Evolutionary conservation across 2,113 vertebrate species (phyloP).

Genomic region (Ranitomeya imitator): DNA sequence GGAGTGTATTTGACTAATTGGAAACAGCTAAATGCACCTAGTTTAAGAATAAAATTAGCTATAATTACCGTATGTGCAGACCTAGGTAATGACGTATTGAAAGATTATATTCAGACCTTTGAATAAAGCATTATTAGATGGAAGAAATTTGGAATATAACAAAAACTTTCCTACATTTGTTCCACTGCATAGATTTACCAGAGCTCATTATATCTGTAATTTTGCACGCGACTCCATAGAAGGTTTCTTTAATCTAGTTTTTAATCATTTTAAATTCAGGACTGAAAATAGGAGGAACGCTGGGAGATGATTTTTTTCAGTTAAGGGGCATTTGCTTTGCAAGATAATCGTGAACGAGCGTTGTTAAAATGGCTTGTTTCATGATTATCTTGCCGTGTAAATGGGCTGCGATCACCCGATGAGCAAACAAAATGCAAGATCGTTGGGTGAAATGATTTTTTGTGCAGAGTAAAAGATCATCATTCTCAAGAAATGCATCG

Average conservation of each 20-base stretch:
- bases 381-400: too few relatives aligned
- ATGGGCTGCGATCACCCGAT: too few relatives aligned
- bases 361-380: too few relatives aligned
- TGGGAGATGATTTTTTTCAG: too few relatives aligned
- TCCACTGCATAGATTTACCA: background rate
- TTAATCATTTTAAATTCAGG: background rate
- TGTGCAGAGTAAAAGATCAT: too few relatives aligned
- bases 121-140: constrained; percentile 14
- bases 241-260: background rate
- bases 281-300: too few relatives aligned
- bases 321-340: too few relatives aligned
- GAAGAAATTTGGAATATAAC: background rate
- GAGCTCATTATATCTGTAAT: background rate
- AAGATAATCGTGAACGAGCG: too few relatives aligned
- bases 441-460: too few relatives aligned
- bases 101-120: background rate
- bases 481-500: too few relatives aligned
- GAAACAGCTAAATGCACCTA: constrained; percentile 31
- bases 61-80: background rate
- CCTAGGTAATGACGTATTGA: background rate
- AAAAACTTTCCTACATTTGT: background rate
- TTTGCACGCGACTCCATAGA: background rate
- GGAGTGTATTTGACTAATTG: constrained; percentile 47
- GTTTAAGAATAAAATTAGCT: constrained; percentile 25
- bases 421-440: too few relatives aligned